A percentile compares a stretch with the other conserved stretches of the same genome.
Conservation (phyloP, 2,113 vertebrate species). For the Pagrus major region DNA sequence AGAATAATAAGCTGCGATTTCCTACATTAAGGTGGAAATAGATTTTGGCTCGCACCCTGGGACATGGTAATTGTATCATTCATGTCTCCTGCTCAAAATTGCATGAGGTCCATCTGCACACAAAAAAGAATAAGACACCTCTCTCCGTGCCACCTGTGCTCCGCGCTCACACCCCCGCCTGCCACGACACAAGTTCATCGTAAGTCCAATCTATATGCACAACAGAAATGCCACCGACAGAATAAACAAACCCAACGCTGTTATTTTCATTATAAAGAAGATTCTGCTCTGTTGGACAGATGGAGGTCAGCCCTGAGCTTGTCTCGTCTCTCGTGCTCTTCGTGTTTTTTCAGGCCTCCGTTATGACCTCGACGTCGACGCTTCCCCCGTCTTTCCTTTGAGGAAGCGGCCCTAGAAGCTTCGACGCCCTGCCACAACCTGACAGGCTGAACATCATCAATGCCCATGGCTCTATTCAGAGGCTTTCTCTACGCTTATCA, state of each 20-base stretch:
- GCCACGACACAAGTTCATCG: constrained; percentile 45
- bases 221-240: constrained; percentile 58
- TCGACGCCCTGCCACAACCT: constrained; percentile 30
- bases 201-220: constrained; percentile 75
- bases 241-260: constrained; percentile 39
- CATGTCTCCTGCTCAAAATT: constrained; percentile 59
- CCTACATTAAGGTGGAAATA: constrained; percentile 54
- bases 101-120: constrained; percentile 67
- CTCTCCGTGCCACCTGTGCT: constrained; percentile 67
- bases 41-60: constrained; percentile 45
- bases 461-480: constrained; percentile 39
- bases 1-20: constrained; percentile 38
- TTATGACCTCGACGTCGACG: constrained; percentile 16
- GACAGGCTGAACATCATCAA: constrained; percentile 49
- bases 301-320: constrained; percentile 53
- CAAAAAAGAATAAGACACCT: constrained; percentile 46
- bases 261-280: constrained; percentile 52
- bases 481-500: constrained; percentile 27
- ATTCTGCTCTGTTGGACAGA: constrained; percentile 59
- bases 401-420: constrained; percentile 12
- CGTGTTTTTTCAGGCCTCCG: constrained; percentile 17
- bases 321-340: constrained; percentile 14
- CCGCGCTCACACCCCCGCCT: neutral
- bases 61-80: constrained; percentile 57
- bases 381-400: constrained; percentile 27